phyloP scores from a whole-genome alignment of 2,113 vertebrate species.

The Montifringilla adamsi region DNA sequence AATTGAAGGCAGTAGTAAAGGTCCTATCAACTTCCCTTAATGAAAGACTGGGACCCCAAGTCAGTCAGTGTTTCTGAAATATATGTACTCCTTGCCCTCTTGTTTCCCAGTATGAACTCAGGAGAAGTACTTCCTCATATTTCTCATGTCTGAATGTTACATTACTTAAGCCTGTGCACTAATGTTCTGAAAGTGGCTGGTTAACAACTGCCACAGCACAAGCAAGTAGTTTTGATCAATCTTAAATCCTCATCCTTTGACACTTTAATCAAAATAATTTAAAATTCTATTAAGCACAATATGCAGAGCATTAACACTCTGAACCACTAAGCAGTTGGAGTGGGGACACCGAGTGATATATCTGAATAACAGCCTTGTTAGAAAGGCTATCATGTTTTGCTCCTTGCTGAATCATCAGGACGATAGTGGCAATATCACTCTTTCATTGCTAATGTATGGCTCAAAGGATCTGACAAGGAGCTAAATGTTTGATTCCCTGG shows the following conservation, averaged over 20 bases:
- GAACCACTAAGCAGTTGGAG: constrained; percentile 47
- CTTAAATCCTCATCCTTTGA: constrained; percentile 71
- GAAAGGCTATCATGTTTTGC: constrained; percentile 27
- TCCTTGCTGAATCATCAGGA: constrained; percentile 63
- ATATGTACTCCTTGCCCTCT: not conserved
- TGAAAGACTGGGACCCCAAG: not conserved
- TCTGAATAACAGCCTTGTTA: constrained; percentile 40
- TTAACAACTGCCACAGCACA: constrained; percentile 49
- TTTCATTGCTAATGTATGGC: not conserved
- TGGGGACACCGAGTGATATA: not conserved
- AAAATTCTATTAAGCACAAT: constrained; percentile 76
- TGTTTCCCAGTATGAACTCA: not conserved
- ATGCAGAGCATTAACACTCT: constrained; percentile 68
- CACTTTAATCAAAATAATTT: constrained; percentile 81
- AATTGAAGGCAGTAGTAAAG: not conserved
- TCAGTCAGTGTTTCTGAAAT: not conserved
- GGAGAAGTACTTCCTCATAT: constrained; percentile 6
- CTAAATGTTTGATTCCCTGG: not conserved
- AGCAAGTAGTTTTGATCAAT: constrained; percentile 65
- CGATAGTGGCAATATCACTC: not conserved
- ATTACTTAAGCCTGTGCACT: constrained; percentile 35
- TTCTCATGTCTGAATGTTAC: constrained; percentile 13
- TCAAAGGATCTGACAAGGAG: constrained; percentile 24
- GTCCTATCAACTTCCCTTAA: not conserved
- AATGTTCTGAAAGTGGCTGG: constrained; percentile 49